Evolutionary conservation across 2,113 vertebrate genomes (phyloP).

Genomic region (Malurus cyaneus): DNA sequence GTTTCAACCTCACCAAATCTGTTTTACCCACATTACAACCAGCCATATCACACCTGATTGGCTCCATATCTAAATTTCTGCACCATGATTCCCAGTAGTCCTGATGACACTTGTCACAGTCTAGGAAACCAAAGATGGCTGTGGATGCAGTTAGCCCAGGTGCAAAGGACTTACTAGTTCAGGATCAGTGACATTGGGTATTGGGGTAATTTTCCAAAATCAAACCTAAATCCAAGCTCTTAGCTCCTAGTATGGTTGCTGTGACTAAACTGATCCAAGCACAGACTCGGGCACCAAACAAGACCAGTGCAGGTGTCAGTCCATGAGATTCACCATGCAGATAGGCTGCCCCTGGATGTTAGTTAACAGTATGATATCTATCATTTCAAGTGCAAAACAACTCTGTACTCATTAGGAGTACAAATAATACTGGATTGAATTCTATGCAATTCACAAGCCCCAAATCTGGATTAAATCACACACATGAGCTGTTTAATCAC

Average conservation of each 20-base stretch:
- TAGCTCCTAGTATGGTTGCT: no score
- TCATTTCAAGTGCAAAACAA: background rate
- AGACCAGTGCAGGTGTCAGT: background rate
- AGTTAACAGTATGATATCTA: background rate
- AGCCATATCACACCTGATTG: background rate
- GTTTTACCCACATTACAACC: background rate
- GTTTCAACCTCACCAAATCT: background rate
- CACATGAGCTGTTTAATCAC: background rate
- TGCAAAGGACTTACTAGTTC: background rate
- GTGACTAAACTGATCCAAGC: background rate
- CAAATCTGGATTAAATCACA: constrained; percentile 7
- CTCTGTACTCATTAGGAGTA: background rate
- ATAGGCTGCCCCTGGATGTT: background rate
- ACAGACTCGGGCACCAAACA: background rate
- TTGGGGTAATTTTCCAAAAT: background rate
- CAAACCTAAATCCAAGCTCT: background rate
- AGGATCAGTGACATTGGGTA: background rate
- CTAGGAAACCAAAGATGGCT: background rate
- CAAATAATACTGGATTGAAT: background rate
- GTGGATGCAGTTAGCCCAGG: background rate
- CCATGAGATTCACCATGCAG: fast-evolving
- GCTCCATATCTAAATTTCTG: background rate
- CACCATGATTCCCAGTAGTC: background rate
- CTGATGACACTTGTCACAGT: background rate
- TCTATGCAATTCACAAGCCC: background rate